A percentile compares a stretch with the other conserved stretches of the same genome.
phyloP scores from a whole-genome alignment of 2,888 invertebrate genomes.

The Caenorhabditis doughertyi region DNA sequence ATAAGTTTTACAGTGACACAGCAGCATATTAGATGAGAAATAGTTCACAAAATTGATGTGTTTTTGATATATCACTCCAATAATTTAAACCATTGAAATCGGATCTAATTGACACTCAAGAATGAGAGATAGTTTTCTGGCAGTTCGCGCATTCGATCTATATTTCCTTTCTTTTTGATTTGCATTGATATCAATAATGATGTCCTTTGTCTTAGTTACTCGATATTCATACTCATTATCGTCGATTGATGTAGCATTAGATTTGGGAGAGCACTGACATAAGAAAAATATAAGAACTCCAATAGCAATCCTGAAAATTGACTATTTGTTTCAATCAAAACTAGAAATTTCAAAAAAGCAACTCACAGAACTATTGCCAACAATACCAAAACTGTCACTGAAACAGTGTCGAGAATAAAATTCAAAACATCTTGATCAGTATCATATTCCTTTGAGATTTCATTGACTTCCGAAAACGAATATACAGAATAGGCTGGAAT shows the following conservation, averaged over 20 bases:
- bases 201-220: background rate
- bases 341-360: background rate
- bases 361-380: slow-evolving; percentile 7
- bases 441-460: background rate
- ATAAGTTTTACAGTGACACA: background rate
- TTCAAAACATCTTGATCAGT: background rate
- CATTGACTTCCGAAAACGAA: background rate
- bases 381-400: background rate
- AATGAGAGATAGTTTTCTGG: background rate
- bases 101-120: background rate
- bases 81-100: background rate
- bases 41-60: background rate
- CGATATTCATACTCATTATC: slow-evolving; percentile 4
- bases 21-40: background rate
- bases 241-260: background rate
- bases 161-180: background rate
- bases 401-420: slow-evolving; percentile 18
- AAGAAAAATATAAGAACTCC: slow-evolving; percentile 6
- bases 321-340: too few relatives aligned
- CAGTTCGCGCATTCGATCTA: background rate
- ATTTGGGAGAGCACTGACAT: background rate
- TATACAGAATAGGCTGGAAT: background rate
- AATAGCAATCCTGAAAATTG: background rate
- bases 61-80: too few relatives aligned
- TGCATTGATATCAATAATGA: background rate